A percentile compares a stretch with the other conserved stretches of the same genome.
phyloP scores from a whole-genome alignment of 1,140 invertebrate species.

The Ephestia elutella region DNA sequence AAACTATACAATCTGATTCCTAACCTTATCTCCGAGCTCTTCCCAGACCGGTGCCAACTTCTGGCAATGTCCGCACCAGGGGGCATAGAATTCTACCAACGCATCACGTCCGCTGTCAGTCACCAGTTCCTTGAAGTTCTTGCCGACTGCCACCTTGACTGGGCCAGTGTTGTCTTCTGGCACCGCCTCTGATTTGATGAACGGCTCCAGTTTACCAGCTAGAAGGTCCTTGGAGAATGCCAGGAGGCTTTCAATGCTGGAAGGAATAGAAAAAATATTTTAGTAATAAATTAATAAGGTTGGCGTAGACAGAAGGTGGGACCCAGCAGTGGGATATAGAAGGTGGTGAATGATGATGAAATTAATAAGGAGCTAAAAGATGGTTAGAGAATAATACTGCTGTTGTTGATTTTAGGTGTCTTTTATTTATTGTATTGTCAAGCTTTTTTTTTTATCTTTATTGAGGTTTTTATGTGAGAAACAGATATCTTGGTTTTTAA shows the following conservation, averaged over 20 bases:
- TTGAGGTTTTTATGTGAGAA: too few species aligned
- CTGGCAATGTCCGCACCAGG: constrained; percentile 99
- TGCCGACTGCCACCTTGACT: constrained; percentile 95
- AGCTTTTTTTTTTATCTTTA: too few species aligned
- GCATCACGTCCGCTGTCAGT: constrained; percentile 94
- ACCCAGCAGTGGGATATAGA: too few species aligned
- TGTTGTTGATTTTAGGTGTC: too few species aligned
- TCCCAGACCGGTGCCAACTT: constrained; percentile 95
- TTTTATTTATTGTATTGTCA: too few species aligned
- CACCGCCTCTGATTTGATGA: constrained; percentile 95
- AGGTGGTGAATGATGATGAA: too few species aligned
- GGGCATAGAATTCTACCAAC: constrained; percentile 98
- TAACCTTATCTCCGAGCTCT: constrained; percentile 92
- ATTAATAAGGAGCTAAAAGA: too few species aligned
- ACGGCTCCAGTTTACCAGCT: constrained; percentile 90
- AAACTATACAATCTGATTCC: neutral
- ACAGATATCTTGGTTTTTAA: too few species aligned
- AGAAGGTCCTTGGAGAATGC: constrained; percentile 92
- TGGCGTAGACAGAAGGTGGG: too few species aligned
- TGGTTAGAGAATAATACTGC: too few species aligned
- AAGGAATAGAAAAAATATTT: constrained; percentile 10
- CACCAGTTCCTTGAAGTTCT: constrained; percentile 97
- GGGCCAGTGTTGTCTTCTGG: constrained; percentile 89
- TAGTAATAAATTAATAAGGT: too few species aligned
- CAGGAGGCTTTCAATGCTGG: constrained; percentile 88